Conservation (phyloP, 2,888 invertebrate genomes). For the Papilio demoleus region DNA sequence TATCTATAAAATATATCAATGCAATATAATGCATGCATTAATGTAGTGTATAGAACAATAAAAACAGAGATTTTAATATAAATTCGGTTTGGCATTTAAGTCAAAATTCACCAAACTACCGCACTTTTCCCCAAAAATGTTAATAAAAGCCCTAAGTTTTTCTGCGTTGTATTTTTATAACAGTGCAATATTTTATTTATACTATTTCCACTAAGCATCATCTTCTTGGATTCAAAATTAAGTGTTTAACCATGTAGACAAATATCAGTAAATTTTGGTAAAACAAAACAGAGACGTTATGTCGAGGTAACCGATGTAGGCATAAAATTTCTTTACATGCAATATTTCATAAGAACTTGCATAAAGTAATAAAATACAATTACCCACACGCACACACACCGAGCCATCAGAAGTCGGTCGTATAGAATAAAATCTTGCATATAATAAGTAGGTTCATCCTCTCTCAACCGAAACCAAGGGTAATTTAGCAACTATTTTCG, state of each 20-base stretch:
- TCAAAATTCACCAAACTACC: neutral
- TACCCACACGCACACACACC: slow-evolving; percentile 1
- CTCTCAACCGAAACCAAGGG: slow-evolving; percentile 38
- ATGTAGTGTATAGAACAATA: neutral
- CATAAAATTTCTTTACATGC: neutral
- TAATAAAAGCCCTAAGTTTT: neutral
- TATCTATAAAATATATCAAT: neutral
- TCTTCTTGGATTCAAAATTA: neutral
- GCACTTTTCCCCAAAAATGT: neutral
- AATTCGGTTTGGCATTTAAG: neutral
- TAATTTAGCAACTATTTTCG: slow-evolving; percentile 52
- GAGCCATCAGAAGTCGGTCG: slow-evolving; percentile 13
- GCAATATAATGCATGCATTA: neutral
- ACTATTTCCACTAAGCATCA: too few species aligned
- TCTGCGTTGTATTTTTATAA: too few species aligned
- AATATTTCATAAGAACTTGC: slow-evolving; percentile 4
- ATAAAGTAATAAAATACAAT: slow-evolving; percentile 23
- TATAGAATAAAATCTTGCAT: slow-evolving; percentile 36
- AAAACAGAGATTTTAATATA: too few species aligned
- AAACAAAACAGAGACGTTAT: neutral
- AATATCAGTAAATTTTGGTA: neutral
- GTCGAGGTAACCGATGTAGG: neutral
- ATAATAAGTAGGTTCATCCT: slow-evolving; percentile 36
- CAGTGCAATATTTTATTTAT: neutral
- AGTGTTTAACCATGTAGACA: too few species aligned